Conservation (phyloP, 2,888 invertebrate species). For the Unio delphinus region DNA sequence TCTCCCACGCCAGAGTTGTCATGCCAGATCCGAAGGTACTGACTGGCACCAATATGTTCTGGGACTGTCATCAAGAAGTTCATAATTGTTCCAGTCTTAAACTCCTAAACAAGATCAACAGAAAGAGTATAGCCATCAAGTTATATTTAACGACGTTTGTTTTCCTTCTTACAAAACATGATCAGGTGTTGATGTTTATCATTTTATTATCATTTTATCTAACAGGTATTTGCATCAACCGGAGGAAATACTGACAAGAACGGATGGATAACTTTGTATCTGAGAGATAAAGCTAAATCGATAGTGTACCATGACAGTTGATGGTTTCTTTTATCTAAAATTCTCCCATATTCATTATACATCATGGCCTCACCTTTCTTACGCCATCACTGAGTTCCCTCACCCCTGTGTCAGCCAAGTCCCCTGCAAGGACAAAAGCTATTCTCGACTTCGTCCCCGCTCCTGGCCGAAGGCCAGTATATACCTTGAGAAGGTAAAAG, state of each 20-base stretch:
- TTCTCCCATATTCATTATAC: too few relatives aligned
- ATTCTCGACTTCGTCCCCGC: slow-evolving; percentile 59
- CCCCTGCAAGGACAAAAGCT: slow-evolving; percentile 62
- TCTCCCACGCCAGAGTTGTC: slow-evolving; percentile 70
- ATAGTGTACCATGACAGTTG: too few relatives aligned
- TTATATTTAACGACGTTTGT: background rate
- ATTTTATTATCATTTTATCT: too few relatives aligned
- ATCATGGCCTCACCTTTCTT: slow-evolving; percentile 30
- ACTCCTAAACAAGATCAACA: slow-evolving; percentile 28
- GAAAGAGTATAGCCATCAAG: background rate
- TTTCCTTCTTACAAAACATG: background rate
- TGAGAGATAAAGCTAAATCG: too few relatives aligned
- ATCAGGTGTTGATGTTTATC: background rate
- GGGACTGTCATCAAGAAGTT: slow-evolving; percentile 55
- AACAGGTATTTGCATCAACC: too few relatives aligned
- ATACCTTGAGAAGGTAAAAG: slow-evolving; percentile 60
- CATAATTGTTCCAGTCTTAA: slow-evolving; percentile 52
- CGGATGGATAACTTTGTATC: too few relatives aligned
- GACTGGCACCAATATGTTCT: slow-evolving; percentile 68
- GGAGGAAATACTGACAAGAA: too few relatives aligned
- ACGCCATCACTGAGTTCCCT: slow-evolving; percentile 59
- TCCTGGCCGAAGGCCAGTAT: slow-evolving; percentile 58
- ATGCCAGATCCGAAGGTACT: slow-evolving; percentile 68
- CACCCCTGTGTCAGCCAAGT: slow-evolving; percentile 61
- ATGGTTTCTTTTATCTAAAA: too few relatives aligned